These are phyloP conservation scores for Leptodirus hochenwartii DNA, from an alignment of 2,888 invertebrate genomes.

Conservation along the genomic window DNA sequence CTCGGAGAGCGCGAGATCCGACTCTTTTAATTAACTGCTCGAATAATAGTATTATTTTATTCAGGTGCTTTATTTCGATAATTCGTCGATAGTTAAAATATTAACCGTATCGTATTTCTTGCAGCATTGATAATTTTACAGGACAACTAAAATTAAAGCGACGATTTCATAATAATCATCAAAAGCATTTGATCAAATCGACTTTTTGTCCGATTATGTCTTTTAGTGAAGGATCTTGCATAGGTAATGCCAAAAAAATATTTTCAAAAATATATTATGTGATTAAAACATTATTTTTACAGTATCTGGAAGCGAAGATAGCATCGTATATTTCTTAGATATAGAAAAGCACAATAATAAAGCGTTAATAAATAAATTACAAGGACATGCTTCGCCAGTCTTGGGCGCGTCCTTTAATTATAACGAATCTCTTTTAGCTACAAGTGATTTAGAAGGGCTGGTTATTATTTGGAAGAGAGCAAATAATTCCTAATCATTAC, in stretches of 20 bases:
- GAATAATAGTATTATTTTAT: slow-evolving; percentile 55
- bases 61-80: slow-evolving; percentile 20
- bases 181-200: slow-evolving; percentile 40
- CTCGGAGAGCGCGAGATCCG: slow-evolving; percentile 44
- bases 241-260: slow-evolving; percentile 40
- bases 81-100: no score
- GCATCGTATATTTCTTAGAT: slow-evolving; percentile 60
- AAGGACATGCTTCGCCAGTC: slow-evolving; percentile 67
- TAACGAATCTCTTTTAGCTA: slow-evolving; percentile 71
- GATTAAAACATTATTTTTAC: slow-evolving; percentile 16
- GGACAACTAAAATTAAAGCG: slow-evolving; percentile 35
- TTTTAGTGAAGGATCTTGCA: slow-evolving; percentile 62
- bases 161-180: slow-evolving; percentile 45
- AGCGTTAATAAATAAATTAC: slow-evolving; percentile 38
- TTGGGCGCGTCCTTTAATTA: slow-evolving; percentile 73
- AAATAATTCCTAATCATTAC: no score
- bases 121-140: slow-evolving; percentile 5
- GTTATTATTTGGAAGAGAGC: slow-evolving; percentile 55
- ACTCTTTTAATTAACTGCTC: slow-evolving; percentile 62
- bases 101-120: no score
- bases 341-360: slow-evolving; percentile 39
- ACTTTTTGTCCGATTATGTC: slow-evolving; percentile 78
- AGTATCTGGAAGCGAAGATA: slow-evolving; percentile 65
- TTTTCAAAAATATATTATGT: not conserved
- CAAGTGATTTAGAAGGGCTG: slow-evolving; percentile 63